These are phyloP conservation scores for Prunella strophiata DNA, from an alignment of 2,797 vertebrate species.

Conservation along the genomic window DNA sequence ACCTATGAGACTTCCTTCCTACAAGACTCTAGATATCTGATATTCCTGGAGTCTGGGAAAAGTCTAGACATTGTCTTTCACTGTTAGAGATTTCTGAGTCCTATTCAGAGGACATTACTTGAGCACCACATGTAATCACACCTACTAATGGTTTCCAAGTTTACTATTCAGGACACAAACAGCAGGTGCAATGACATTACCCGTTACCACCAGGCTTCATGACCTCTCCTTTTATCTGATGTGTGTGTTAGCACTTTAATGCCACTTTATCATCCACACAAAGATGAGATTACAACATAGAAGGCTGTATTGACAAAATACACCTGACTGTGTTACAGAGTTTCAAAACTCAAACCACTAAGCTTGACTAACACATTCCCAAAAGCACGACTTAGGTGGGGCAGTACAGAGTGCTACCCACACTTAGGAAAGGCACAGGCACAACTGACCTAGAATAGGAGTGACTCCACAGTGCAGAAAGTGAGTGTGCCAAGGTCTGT, in stretches of 20 bases:
- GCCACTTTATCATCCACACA: background rate
- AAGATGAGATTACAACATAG: background rate
- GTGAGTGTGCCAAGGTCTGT: background rate
- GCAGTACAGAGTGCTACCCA: background rate
- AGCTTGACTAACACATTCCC: background rate
- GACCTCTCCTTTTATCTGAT: background rate
- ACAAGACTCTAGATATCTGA: background rate
- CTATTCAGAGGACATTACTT: background rate
- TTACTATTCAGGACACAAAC: background rate
- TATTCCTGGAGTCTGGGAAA: background rate
- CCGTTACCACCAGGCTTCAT: background rate
- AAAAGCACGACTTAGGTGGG: background rate
- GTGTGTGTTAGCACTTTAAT: background rate
- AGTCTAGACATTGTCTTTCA: background rate
- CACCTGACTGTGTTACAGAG: background rate
- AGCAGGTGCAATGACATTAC: background rate
- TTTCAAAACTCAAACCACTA: background rate
- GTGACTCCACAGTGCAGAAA: background rate
- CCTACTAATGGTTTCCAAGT: background rate
- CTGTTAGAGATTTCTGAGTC: background rate
- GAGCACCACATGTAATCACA: background rate
- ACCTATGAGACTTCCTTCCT: background rate
- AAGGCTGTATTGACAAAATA: background rate
- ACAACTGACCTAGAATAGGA: background rate
- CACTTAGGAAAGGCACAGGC: background rate